Evolutionary conservation across 2,888 invertebrate genomes (phyloP), one percentile per base, ranked within the genome.

Genomic region (Agrochola litura): DNA sequence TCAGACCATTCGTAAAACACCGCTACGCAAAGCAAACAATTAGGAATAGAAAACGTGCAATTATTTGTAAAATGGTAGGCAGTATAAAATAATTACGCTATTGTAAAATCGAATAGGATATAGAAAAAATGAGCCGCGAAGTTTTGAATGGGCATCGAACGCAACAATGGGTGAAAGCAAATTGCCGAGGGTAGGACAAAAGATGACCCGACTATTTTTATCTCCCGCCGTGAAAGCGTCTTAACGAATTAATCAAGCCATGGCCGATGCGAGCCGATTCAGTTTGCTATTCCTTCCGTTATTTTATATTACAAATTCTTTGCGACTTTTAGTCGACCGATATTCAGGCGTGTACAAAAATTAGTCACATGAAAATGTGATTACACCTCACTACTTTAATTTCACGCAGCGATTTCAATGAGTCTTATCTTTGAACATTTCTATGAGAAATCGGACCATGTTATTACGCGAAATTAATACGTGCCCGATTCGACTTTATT

Each of bases 171-270:
- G 93, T 91, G 94, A 95, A 95, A 94, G 94, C 82, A 89, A 92
- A 93, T 92, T 89, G 89, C 87, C 78, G 76, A 77, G 85, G 86
- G 89, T 90, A 90, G 90, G 90, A 92, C 91, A 91, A 93, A 92
- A 91, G 90, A 87, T 89, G 90, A 83, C 85, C 89, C 82, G 91
- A 92, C 93, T 92, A 92, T 94, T 93, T 94, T 93, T 93, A 91
- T 92, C 92, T 92, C 86, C 85, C 83, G 87, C 89, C 81, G 90
- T 89, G 92, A 93, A 94, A 93, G 91, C 89, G 73, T 92, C 92
- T 93, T 91, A 91, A 92, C 92, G 91, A 94, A 95, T 95, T 95
- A 95, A 95, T 95, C 90, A 90, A 90, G 89, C 86, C 91, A 88
- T 92, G 91, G 93, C 92, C 89, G 91, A 83, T 86, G 54, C 81